Percentiles rank a stretch among this genome's conserved stretches.
Evolutionary conservation across 2,113 vertebrate species (phyloP).

Genomic region (Siphamia tubifer): DNA sequence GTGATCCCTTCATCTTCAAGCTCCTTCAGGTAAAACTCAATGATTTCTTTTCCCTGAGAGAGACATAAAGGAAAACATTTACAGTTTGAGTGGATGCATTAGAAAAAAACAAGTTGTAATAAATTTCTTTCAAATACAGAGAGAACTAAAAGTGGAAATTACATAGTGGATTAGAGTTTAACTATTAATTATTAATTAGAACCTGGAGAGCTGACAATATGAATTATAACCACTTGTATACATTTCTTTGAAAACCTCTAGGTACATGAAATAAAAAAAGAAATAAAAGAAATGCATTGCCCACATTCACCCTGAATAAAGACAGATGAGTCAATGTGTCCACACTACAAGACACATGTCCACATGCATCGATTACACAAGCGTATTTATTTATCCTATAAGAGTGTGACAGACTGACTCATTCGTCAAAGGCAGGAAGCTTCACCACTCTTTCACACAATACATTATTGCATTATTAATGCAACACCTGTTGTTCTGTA

Average conservation of each 20-base stretch:
- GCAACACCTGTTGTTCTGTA: background rate
- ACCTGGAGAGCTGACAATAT: too few relatives aligned
- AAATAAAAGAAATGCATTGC: background rate
- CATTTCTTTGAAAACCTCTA: too few relatives aligned
- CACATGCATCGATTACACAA: slow-evolving; percentile 27
- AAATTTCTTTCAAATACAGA: too few relatives aligned
- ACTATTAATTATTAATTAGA: too few relatives aligned
- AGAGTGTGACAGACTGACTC: background rate
- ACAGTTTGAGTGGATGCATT: too few relatives aligned
- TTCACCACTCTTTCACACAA: background rate
- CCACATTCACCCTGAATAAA: background rate
- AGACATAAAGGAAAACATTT: background rate
- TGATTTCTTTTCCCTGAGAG: slow-evolving; percentile 94
- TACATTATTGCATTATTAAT: background rate
- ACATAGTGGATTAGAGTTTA: too few relatives aligned
- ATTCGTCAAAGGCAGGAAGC: background rate
- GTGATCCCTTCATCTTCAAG: slow-evolving; percentile 89
- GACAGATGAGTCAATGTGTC: slow-evolving; percentile 25
- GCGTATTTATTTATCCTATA: slow-evolving; percentile 21
- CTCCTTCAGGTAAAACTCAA: slow-evolving; percentile 93
- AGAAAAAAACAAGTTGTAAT: too few relatives aligned
- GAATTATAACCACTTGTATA: too few relatives aligned
- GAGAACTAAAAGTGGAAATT: too few relatives aligned
- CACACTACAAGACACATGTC: background rate
- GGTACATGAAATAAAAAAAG: background rate